These are phyloP conservation scores for Branchinecta lindahli DNA, from an alignment of 1,140 invertebrate species.

Conservation along the genomic window DNA sequence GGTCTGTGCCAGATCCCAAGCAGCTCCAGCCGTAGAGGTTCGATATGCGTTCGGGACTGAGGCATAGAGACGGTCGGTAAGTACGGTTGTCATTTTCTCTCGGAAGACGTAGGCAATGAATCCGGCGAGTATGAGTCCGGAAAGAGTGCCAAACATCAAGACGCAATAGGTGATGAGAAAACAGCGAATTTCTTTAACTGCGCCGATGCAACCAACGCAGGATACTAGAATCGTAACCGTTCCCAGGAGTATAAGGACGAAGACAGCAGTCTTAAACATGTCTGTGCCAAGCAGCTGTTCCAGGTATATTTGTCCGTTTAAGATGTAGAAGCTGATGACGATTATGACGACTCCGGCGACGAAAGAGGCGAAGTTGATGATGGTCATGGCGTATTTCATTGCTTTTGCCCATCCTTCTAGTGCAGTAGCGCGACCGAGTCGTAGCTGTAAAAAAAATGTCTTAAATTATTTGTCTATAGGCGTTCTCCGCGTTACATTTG, in stretches of 20 bases:
- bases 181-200: conserved; percentile 71
- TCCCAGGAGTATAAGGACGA: conserved; percentile 61
- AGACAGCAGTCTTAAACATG: conserved; percentile 61
- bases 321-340: too few relatives aligned
- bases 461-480: too few relatives aligned
- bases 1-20: conserved; percentile 66
- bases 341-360: too few relatives aligned
- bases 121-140: conserved; percentile 70
- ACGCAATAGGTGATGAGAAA: conserved; percentile 76
- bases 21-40: conserved; percentile 54
- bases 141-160: conserved; percentile 66
- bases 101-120: conserved; percentile 75
- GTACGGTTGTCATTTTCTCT: conserved; percentile 45
- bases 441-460: too few relatives aligned
- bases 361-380: too few relatives aligned
- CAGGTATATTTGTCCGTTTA: conserved; percentile 46
- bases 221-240: conserved; percentile 56
- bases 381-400: too few relatives aligned
- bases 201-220: conserved; percentile 69
- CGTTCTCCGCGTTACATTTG: too few relatives aligned
- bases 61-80: conserved; percentile 20
- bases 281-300: conserved; percentile 67
- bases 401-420: too few relatives aligned
- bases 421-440: too few relatives aligned
- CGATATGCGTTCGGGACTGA: conserved; percentile 49